Base-by-base conservation (phyloP, 2,113 vertebrate genomes). In the Pollachius pollachius region DNA sequence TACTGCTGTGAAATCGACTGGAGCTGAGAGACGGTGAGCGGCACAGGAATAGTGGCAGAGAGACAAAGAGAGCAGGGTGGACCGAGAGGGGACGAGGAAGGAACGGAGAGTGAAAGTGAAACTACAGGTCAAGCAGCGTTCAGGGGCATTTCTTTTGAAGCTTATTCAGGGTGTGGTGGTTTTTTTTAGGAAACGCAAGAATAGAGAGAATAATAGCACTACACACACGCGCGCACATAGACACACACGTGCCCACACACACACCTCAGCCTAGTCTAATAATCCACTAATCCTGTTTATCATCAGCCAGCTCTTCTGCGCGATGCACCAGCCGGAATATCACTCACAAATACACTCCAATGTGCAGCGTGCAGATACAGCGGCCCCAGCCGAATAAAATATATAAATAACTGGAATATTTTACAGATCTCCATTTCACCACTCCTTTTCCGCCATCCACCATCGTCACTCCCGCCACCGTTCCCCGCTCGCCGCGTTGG, bases 271-370 rank as follows among this genome's bases (percentile, higher is more conserved):
- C 84, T 83, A 80, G 83, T 83, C 86, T 90, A 91, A 89, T 91
- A 91, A 90, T 90, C 87, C 87, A 54, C 85, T 91, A 91, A 90
- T 91, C 89, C 89, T 87, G 88, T 91, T 91, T 89, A 91, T 89
- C 85, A 90, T 87, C 87, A 86, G 81, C 86, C 85, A 77, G 86
- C 87, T 87, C 81, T 70, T 85, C 85, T 85, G 70, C 71, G 81
- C 79, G 84, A 87, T 83, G 87, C 85, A 87, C 84, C 81, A 87
- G 87, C 9, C 85, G 82, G 82, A 86, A 88, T 87, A 85, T 77
- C 76, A 80, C 86, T 87, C 83, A 84, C 86, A 86, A 84, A 88
- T 79, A 81, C 83, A 74, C 84, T 84, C 30, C 85, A 89, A 87
- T 89, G 85, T 90, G 87, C 87, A 76, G 76, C 68, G 85, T 79